A percentile compares a stretch with the other conserved stretches of the same genome.
These are phyloP conservation scores for Drosophila ananassae DNA, from an alignment of 1,140 invertebrate genomes.

Conservation along the genomic window DNA sequence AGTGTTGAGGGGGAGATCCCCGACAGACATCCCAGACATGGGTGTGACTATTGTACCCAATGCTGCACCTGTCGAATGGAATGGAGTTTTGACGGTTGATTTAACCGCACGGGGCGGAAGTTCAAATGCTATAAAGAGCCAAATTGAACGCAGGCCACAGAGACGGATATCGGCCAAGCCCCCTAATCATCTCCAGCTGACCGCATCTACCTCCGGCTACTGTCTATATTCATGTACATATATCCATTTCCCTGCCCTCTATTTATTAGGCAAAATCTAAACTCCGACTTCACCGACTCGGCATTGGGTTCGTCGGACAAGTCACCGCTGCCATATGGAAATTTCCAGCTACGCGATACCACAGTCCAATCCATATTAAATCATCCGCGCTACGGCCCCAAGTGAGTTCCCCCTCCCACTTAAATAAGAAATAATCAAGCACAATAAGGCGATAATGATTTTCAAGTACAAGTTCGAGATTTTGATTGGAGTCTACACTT, in stretches of 20 bases:
- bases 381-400: constrained; percentile 94
- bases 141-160: constrained; percentile 34
- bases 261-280: constrained; percentile 93
- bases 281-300: constrained; percentile 97
- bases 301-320: constrained; percentile 95
- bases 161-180: constrained; percentile 35
- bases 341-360: constrained; percentile 95
- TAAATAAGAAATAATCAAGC: constrained; percentile 10
- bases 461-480: constrained; percentile 11
- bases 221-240: not conserved
- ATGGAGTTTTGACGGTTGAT: constrained; percentile 70
- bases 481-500: not conserved
- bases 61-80: constrained; percentile 21
- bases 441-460: constrained; percentile 23
- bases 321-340: constrained; percentile 95
- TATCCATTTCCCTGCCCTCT: not conserved
- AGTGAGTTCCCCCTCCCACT: constrained; percentile 85
- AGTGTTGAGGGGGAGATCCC: constrained; percentile 26
- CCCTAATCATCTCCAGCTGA: constrained; percentile 56
- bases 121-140: constrained; percentile 60
- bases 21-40: constrained; percentile 28
- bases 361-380: constrained; percentile 97
- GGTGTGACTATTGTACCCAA: constrained; percentile 19
- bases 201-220: constrained; percentile 53
- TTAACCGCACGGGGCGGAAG: constrained; percentile 68